Evolutionary conservation across 2,888 invertebrate species (phyloP), one percentile per base, ranked within the genome.

Genomic region (Onthophagus sagittarius): DNA sequence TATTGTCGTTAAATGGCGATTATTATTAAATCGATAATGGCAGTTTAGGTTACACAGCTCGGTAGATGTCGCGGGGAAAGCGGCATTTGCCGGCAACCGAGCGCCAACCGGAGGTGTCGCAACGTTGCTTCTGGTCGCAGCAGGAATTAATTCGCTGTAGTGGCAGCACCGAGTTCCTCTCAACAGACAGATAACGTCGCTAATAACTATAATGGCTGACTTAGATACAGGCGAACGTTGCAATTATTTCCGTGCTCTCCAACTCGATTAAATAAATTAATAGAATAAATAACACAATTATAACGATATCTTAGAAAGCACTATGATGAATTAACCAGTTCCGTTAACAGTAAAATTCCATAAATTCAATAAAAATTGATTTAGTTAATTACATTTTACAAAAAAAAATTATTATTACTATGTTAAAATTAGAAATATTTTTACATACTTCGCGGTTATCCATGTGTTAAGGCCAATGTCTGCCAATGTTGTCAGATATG

Each of bases 311-410:
- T 63, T 69, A 69, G 69, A 72, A 72, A 63, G 63, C 69, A 69
- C 63, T 15, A n/a, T 23, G 33, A 69, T 67, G 69, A 72, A 72
- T 72, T 72, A 63, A 69, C 62, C 32, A 69, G 69, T 72, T 72
- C 72, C 72, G 72, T 70, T 72, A 72, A 9, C 11, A 11, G 39
- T 53, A 53, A 53, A 53, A 53, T 53, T 53, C 39, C 39, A 23
- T 23, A 23, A 23, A 23, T 23, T 23, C 23, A 23, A 23, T 23
- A 23, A 23, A 23, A 23, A 23, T 23, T 23, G 23, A 23, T 23
- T 23, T 23, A 23, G 23, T 23, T 23, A 23, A 23, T 23, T 23
- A 23, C n/a, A n/a, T n/a, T n/a, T n/a, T n/a, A n/a, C n/a, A n/a
- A n/a, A n/a, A n/a, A n/a, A n/a, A n/a, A n/a, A n/a, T n/a, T n/a